These are phyloP conservation scores for Ictalurus punctatus DNA, from an alignment of 2,113 vertebrate genomes.

Conservation along the genomic window DNA sequence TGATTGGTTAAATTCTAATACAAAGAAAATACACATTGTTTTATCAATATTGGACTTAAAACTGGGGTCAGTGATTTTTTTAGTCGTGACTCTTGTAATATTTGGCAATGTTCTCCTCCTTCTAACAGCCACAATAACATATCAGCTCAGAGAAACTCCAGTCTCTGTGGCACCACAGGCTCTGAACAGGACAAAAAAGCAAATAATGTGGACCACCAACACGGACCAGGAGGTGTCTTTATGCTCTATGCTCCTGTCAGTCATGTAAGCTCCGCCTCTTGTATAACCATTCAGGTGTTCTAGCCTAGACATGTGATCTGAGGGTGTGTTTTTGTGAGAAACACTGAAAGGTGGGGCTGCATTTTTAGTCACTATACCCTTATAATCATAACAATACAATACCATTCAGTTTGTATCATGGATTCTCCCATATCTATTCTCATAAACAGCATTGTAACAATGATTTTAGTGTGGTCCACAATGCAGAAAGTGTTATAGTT, in stretches of 20 bases:
- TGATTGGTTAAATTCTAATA: neutral
- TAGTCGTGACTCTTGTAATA: neutral
- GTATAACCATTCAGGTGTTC: neutral
- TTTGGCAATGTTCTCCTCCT: neutral
- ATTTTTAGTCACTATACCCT: neutral
- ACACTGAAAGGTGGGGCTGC: neutral
- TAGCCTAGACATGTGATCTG: neutral
- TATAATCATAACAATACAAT: neutral
- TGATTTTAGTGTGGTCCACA: neutral
- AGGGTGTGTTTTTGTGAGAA: neutral
- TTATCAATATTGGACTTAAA: neutral
- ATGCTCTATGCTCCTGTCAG: too few relatives aligned
- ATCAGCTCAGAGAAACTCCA: neutral
- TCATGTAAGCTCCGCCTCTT: neutral
- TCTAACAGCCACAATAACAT: neutral
- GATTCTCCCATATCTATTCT: neutral
- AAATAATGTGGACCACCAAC: neutral
- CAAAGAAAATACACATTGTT: neutral
- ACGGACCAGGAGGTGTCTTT: neutral
- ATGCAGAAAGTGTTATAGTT: neutral
- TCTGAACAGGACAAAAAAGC: constrained; percentile 4
- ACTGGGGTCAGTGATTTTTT: neutral
- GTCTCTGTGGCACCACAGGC: neutral
- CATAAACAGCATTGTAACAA: neutral
- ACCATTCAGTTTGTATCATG: too few relatives aligned